These are phyloP conservation scores for Autographa pulchrina DNA, from an alignment of 2,888 invertebrate species.

Conservation along the genomic window DNA sequence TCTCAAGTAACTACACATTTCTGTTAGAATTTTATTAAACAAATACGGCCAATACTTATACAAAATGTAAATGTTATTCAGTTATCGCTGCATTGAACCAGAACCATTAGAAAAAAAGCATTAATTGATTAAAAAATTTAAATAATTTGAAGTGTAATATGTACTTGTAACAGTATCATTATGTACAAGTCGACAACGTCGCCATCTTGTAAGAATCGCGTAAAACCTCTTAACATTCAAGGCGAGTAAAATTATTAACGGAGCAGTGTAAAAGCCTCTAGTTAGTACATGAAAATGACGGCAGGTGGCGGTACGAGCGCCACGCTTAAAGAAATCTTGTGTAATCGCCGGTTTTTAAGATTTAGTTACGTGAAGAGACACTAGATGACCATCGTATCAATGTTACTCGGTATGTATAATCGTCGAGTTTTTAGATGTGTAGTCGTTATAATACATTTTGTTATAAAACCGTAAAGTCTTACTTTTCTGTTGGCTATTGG, in stretches of 20 bases:
- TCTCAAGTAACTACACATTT: no score
- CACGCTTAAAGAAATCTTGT: neutral
- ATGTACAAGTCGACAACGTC: constrained; percentile 10
- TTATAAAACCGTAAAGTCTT: neutral
- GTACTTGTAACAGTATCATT: neutral
- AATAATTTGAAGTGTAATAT: neutral
- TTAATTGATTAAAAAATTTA: neutral
- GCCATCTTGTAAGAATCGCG: constrained; percentile 35
- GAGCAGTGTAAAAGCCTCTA: constrained; percentile 15
- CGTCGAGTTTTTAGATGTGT: neutral
- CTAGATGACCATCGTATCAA: neutral
- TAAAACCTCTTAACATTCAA: constrained; percentile 5
- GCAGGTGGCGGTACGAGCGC: constrained; percentile 52
- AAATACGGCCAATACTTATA: no score
- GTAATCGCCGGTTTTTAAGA: neutral
- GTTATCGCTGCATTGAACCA: neutral
- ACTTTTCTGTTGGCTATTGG: no score
- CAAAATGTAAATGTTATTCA: neutral
- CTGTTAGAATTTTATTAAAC: no score
- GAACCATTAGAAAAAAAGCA: neutral
- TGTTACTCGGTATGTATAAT: neutral
- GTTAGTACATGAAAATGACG: constrained; percentile 47
- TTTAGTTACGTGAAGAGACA: neutral
- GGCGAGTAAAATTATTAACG: neutral
- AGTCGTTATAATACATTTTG: neutral